These are phyloP conservation scores for Vidua chalybeata DNA, from an alignment of 2,113 vertebrate genomes.

Conservation along the genomic window DNA sequence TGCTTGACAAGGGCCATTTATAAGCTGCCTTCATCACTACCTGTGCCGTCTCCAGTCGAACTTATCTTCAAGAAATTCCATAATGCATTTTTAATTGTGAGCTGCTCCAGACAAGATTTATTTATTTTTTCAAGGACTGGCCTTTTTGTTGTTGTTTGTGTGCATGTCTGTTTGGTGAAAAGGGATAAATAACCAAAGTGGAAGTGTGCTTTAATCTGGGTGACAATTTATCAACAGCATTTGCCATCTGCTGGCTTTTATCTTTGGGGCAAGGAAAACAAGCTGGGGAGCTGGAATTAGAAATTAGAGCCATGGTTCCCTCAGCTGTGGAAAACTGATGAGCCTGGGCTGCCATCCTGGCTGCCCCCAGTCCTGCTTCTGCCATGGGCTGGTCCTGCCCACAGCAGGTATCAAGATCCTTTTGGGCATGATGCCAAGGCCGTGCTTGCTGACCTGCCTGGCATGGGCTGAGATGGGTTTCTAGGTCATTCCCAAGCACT, in stretches of 20 bases:
- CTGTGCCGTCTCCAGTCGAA: slow-evolving; percentile 24
- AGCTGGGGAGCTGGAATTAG: slow-evolving; percentile 29
- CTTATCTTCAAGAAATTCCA: slow-evolving; percentile 60
- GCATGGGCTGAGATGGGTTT: neutral
- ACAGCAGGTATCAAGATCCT: neutral
- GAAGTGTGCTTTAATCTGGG: slow-evolving; percentile 34
- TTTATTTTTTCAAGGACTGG: slow-evolving; percentile 58
- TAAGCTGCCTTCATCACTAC: slow-evolving; percentile 60
- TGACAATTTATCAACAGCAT: slow-evolving; percentile 45
- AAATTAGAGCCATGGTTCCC: neutral
- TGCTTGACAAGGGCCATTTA: slow-evolving; percentile 71
- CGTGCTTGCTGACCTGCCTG: neutral
- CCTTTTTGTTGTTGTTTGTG: slow-evolving; percentile 46
- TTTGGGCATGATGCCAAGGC: neutral
- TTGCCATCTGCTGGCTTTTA: slow-evolving; percentile 27
- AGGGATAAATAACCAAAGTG: neutral
- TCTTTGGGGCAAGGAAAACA: slow-evolving; percentile 49
- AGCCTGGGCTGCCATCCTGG: neutral
- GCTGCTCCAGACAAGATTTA: slow-evolving; percentile 60
- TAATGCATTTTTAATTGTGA: slow-evolving; percentile 74
- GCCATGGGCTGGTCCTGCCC: accelerated
- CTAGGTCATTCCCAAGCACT: neutral
- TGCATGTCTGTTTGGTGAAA: accelerated
- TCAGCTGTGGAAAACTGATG: neutral
- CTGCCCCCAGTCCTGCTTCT: neutral